Evolutionary conservation across 2,113 vertebrate species (phyloP), one percentile per base, ranked within the genome.

Genomic region (Oncorhynchus kisutch): DNA sequence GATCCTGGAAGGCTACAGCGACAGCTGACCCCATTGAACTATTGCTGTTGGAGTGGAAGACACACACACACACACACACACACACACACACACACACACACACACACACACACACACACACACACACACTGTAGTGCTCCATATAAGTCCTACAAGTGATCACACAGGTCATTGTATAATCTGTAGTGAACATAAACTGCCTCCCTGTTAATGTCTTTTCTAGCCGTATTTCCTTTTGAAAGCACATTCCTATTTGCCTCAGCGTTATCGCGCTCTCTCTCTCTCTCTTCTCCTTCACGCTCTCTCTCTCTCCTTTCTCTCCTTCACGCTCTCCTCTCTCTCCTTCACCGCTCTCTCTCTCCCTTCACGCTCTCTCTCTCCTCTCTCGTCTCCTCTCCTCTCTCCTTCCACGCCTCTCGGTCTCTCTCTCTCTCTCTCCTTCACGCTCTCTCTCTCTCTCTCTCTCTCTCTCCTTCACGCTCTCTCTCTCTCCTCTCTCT

Each of bases 241-340:
- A 9, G 39, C 7, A 39, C 7, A 39, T 39, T 39, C 34, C 34
- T 39, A 39, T 39, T 51, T 51, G 11, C 7, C 49, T 51, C 14
- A 4, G 49, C 49, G 3, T 13, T 54, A 13, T 54, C 49, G 0
- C 24, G 1, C 24, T 24, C 24, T 24, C 24, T 24, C 24, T 24
- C 1, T 1, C 25, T 1, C 25, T 1, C 25, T 25, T 1, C 25
- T 25, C 25, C 0, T 1, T 25, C 25, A 0, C 25, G 1, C 25
- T 25, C 25, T 1, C 25, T 25, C 25, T 1, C 25, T 1, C 1
- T 1, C 25, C 25, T 25, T 1, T 1, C 25, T 1, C 24, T 24
- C 24, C 1, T 24, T 24, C 24, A 1, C 24, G 24, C 24, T 24
- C 24, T n/a, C n/a, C 25, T 1, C 25, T 1, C 25, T 25, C 25